These are phyloP conservation scores for Neoitamus cyanurus DNA, from an alignment of 2,888 invertebrate genomes.

Conservation along the genomic window DNA sequence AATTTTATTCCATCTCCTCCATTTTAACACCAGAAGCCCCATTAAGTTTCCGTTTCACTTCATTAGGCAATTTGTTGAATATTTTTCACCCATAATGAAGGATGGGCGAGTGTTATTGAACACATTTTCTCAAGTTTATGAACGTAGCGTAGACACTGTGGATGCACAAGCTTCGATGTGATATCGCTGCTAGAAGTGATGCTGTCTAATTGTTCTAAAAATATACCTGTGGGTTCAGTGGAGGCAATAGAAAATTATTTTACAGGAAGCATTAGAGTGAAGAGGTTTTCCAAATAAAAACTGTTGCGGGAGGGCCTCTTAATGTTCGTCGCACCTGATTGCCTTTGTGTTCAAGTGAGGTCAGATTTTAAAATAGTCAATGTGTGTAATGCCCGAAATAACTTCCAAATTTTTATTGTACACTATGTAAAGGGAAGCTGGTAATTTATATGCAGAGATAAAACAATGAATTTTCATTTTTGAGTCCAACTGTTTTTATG, in stretches of 20 bases:
- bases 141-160: not conserved
- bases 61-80: not conserved
- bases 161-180: not conserved
- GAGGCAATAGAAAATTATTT: not conserved
- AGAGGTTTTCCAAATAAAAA: not conserved
- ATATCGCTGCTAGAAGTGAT: not conserved
- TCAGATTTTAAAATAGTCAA: not conserved
- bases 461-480: too few species aligned
- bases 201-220: not conserved
- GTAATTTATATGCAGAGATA: too few species aligned
- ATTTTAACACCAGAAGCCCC: not conserved
- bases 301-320: not conserved
- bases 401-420: too few species aligned
- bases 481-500: too few species aligned
- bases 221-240: not conserved
- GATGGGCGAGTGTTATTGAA: not conserved
- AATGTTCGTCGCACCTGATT: not conserved
- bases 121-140: not conserved
- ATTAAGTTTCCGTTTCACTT: not conserved
- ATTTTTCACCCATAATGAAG: not conserved
- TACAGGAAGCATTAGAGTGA: not conserved
- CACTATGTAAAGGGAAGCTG: too few species aligned
- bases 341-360: not conserved
- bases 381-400: not conserved
- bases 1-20: not conserved